phyloP scores from a whole-genome alignment of 2,888 invertebrate genomes.

The Hypsopygia costalis region DNA sequence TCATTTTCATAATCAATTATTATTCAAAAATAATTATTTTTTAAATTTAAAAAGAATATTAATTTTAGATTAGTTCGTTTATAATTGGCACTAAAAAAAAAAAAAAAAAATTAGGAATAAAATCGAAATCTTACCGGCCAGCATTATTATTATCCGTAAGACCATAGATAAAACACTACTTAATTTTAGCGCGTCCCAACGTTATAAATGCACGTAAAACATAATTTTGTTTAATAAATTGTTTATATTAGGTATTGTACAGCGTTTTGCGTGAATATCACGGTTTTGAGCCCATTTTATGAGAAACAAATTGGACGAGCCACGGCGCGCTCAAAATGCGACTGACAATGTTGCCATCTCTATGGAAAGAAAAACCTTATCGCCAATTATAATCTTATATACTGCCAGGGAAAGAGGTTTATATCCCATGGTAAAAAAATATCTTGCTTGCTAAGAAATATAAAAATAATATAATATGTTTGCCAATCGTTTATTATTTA shows the following conservation, averaged over 20 bases:
- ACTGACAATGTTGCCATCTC: slow-evolving; percentile 46
- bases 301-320: slow-evolving; percentile 33
- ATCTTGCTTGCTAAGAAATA: no score
- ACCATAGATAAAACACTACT: slow-evolving; percentile 23
- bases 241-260: slow-evolving; percentile 36
- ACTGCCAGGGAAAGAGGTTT: no score
- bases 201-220: slow-evolving; percentile 61
- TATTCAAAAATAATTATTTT: no score
- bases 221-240: slow-evolving; percentile 39
- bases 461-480: no score
- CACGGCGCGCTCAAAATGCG: slow-evolving; percentile 46
- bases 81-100: background rate
- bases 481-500: no score
- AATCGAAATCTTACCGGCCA: slow-evolving; percentile 29
- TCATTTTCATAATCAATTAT: no score
- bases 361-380: slow-evolving; percentile 18
- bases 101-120: slow-evolving; percentile 1
- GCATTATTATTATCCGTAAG: slow-evolving; percentile 22
- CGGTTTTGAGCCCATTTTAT: slow-evolving; percentile 47
- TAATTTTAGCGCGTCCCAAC: slow-evolving; percentile 40
- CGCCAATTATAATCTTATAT: no score
- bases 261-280: slow-evolving; percentile 37
- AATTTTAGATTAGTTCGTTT: no score
- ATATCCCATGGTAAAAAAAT: no score
- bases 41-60: no score